A percentile compares a stretch with the other conserved stretches of the same genome.
Evolutionary conservation across 2,888 invertebrate species (phyloP).

Genomic region (Griposia aprilina): DNA sequence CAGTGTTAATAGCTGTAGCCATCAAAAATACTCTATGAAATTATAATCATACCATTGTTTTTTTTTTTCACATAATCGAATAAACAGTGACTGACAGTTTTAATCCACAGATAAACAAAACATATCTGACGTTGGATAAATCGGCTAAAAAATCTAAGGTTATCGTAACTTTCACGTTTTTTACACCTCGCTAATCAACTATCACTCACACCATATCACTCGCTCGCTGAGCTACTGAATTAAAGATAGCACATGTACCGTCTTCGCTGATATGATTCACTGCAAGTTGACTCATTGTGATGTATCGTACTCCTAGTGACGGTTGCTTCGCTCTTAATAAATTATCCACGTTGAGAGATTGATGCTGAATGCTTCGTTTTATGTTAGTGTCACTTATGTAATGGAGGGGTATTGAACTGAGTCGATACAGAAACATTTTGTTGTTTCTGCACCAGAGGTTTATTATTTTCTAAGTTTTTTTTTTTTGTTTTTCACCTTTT

Average conservation of each 20-base stretch:
- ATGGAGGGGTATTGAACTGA: conserved; percentile 39
- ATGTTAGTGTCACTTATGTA: conserved; percentile 33
- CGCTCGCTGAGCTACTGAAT: conserved; percentile 78
- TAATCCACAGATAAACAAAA: neutral
- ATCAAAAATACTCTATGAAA: neutral
- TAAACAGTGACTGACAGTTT: neutral
- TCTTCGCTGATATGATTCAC: conserved; percentile 70
- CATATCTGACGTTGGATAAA: neutral
- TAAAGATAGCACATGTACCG: conserved; percentile 82
- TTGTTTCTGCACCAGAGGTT: neutral
- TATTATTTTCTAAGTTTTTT: neutral
- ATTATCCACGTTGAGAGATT: conserved; percentile 63
- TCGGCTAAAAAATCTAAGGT: neutral
- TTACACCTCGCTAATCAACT: conserved; percentile 6
- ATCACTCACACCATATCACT: conserved; percentile 13
- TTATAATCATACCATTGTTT: neutral
- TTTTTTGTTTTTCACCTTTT: neutral
- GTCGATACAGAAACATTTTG: neutral
- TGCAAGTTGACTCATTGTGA: conserved; percentile 68
- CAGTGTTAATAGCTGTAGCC: too few relatives aligned
- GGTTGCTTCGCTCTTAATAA: conserved; percentile 53
- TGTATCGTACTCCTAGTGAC: conserved; percentile 52
- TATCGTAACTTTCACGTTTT: neutral
- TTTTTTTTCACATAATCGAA: neutral
- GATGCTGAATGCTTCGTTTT: conserved; percentile 30